Conservation (phyloP, 2,113 vertebrate species). For the Rhea americana region DNA sequence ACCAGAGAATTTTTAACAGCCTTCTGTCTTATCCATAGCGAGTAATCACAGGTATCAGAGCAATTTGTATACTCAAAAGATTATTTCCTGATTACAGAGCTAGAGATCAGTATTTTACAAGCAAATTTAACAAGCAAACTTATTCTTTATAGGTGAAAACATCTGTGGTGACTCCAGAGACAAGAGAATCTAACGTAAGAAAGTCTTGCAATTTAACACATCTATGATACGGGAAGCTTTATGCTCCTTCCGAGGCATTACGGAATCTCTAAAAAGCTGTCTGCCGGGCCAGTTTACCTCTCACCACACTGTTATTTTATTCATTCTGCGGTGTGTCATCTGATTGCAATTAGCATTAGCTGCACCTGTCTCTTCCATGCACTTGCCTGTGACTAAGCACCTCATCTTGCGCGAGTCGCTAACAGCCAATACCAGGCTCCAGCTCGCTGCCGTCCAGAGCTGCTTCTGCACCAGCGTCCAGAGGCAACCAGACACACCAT, state of each 20-base stretch:
- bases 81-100: slow-evolving; percentile 15
- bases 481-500: fast-evolving
- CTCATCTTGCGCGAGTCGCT: neutral
- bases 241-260: neutral
- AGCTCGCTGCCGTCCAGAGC: neutral
- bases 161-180: neutral
- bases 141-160: neutral
- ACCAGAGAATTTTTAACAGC: slow-evolving; percentile 28
- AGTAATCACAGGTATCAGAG: slow-evolving; percentile 46
- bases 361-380: neutral
- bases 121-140: neutral
- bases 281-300: neutral
- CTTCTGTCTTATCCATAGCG: slow-evolving; percentile 26
- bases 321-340: fast-evolving
- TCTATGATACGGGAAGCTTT: neutral
- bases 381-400: neutral
- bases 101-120: neutral
- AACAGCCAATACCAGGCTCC: neutral
- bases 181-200: neutral
- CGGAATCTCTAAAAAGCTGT: neutral
- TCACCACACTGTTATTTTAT: neutral
- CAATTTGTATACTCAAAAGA: neutral
- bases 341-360: neutral
- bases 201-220: neutral
- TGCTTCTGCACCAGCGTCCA: neutral